phyloP scores from a whole-genome alignment of 2,113 vertebrate genomes.

The Columbina picui region DNA sequence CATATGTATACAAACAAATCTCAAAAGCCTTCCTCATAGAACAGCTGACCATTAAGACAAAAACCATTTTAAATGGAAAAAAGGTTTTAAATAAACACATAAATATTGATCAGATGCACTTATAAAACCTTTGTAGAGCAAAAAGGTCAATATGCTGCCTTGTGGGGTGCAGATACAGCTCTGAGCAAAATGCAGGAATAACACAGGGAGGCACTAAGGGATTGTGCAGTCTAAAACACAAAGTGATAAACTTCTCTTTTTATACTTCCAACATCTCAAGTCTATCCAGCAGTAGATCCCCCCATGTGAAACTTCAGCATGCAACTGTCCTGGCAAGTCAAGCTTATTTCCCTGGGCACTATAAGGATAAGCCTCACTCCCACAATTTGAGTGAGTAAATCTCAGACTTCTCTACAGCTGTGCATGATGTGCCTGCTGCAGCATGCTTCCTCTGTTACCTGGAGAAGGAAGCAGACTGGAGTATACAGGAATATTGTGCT shows the following conservation, averaged over 20 bases:
- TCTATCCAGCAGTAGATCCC: neutral
- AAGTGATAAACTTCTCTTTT: neutral
- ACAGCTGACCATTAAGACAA: neutral
- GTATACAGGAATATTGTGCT: rapidly evolving
- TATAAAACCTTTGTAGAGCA: neutral
- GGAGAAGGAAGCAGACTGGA: neutral
- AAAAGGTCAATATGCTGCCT: neutral
- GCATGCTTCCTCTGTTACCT: neutral
- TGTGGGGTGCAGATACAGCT: neutral
- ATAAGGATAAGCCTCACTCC: neutral
- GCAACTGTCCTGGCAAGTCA: rapidly evolving
- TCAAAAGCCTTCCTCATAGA: neutral
- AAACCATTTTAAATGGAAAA: neutral
- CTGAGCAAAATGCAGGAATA: neutral
- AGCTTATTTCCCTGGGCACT: neutral
- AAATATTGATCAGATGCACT: neutral
- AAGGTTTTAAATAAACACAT: neutral
- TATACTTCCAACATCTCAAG: neutral
- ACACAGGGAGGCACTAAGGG: neutral
- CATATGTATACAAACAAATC: neutral
- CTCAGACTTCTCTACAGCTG: neutral
- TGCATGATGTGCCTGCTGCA: neutral
- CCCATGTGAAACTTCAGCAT: rapidly evolving
- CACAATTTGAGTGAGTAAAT: neutral
- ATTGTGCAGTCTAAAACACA: neutral